Evolutionary conservation across 2,888 invertebrate genomes (phyloP), one percentile per base, ranked within the genome.

Genomic region (Carabus problematicus): DNA sequence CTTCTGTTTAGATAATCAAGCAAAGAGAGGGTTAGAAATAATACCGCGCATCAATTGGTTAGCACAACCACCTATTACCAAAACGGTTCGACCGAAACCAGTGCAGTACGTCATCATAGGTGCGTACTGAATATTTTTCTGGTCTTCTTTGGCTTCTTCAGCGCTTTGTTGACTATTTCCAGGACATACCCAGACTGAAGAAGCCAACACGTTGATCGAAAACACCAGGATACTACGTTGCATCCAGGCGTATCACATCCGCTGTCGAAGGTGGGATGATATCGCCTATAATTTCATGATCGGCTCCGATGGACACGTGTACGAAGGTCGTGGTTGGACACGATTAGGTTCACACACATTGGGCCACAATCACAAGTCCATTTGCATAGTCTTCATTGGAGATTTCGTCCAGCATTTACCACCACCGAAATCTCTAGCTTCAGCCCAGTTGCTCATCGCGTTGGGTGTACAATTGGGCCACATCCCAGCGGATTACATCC

Each of bases 321-420:
- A 86, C 73, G 85, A 87, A 77, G 87, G 87, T 6, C 78, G 84
- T 64, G 86, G 87, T 0, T 88, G 87, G 87, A 80, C 80, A 1
- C 77, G 79, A 0, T 81, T 83, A 66, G 87, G 87, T 0, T 83
- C 85, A 0, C 87, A 87, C 72, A 84, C 84, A 0, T 75, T 77
- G 60, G 81, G 82, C 19, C 85, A 83, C 72, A 87, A 88, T 73
- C 78, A 73, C 39, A 79, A 76, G 60, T 81, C 85, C n/a, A 47
- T 80, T 39, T 86, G 85, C 11, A 83, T 87, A 47, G 79, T 83
- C 39, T 84, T 86, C 71, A 80, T 87, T 45, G 86, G 86, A 0
- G 83, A 84, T 70, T 86, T 85, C 72, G 82, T 82, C 76, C 79
- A 80, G 41, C 81, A 81, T 54, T 64, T 81, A 52, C 85, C 86